A percentile compares a stretch with the other conserved stretches of the same genome.
These are phyloP conservation scores for Isurus oxyrinchus DNA, from an alignment of 2,113 vertebrate genomes.

Conservation along the genomic window DNA sequence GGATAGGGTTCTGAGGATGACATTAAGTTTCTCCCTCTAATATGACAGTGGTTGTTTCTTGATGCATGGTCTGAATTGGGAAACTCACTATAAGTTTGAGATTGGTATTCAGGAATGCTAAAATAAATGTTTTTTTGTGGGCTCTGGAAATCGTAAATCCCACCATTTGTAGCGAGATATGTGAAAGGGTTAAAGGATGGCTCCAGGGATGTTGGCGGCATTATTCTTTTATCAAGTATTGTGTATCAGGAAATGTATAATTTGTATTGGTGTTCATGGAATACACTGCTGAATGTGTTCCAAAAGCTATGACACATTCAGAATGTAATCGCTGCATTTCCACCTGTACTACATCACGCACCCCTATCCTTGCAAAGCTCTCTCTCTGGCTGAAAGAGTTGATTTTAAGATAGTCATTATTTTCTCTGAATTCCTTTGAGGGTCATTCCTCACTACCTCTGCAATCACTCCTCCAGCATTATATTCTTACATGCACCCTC, in stretches of 20 bases:
- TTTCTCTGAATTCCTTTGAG: neutral
- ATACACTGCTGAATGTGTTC: neutral
- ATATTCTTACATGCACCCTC: neutral
- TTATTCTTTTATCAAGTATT: neutral
- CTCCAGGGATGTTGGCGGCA: neutral
- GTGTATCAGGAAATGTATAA: neutral
- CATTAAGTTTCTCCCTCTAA: neutral
- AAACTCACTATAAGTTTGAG: neutral
- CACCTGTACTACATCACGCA: neutral
- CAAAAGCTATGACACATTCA: neutral
- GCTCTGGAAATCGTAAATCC: neutral
- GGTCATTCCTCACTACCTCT: neutral
- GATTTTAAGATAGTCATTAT: neutral
- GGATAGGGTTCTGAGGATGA: neutral
- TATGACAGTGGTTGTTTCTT: neutral
- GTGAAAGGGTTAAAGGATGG: neutral
- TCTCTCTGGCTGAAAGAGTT: neutral
- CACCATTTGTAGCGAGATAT: neutral
- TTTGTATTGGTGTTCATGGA: neutral
- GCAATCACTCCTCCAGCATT: neutral
- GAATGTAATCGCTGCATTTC: neutral
- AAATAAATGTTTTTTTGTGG: neutral
- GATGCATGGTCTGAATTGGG: neutral
- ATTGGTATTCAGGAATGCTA: neutral
- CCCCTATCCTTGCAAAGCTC: conserved; percentile 9